Evolutionary conservation across 2,888 invertebrate genomes (phyloP).

Genomic region (Sarcophaga caerulescens): DNA sequence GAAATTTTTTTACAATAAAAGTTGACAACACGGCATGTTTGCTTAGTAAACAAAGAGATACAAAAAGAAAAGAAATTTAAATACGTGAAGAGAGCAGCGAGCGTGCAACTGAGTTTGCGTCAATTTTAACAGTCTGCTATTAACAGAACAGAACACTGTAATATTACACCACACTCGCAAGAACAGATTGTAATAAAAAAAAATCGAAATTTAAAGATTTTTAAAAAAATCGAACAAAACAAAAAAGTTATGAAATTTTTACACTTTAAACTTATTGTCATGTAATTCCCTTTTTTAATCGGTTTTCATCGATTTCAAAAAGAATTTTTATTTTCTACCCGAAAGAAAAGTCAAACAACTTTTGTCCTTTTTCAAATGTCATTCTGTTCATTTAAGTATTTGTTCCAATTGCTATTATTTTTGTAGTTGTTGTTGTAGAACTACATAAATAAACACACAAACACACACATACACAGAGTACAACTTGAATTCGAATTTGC

Average conservation of each 20-base stretch:
- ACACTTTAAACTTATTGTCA: no score
- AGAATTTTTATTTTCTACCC: background rate
- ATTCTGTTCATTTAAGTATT: background rate
- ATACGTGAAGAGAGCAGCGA: background rate
- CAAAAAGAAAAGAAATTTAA: background rate
- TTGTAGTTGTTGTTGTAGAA: background rate
- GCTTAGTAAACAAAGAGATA: no score
- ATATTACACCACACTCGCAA: background rate
- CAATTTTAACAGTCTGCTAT: slow-evolving; percentile 30
- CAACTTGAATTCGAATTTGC: slow-evolving; percentile 6
- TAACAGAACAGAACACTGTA: background rate
- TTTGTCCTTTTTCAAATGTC: slow-evolving; percentile 31
- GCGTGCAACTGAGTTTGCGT: slow-evolving; percentile 30
- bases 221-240: background rate
- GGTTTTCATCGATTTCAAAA: no score
- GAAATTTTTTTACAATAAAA: no score
- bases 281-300: no score
- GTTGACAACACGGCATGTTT: no score
- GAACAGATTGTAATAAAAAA: background rate
- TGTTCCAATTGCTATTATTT: background rate
- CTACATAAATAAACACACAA: background rate
- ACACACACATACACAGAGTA: background rate
- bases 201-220: background rate
- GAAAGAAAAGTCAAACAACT: slow-evolving; percentile 21
- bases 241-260: background rate